Percentiles rank a stretch among this genome's conserved stretches.
phyloP scores from a whole-genome alignment of 2,113 vertebrate species.

The Percopsis transmontana region DNA sequence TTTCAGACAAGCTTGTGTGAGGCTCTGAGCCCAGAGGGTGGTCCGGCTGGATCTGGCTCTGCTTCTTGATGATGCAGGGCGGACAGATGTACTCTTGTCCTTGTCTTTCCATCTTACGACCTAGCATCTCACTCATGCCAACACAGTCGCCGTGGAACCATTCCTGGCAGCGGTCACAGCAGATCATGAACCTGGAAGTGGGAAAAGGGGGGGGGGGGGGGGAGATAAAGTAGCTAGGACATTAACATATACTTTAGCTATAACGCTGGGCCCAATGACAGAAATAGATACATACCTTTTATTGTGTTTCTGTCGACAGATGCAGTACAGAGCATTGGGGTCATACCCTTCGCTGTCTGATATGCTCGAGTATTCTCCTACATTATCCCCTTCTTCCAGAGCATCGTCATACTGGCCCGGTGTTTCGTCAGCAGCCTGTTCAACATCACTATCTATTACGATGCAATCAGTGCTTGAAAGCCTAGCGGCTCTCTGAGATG shows the following conservation, averaged over 20 bases:
- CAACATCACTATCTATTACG: slow-evolving; percentile 59
- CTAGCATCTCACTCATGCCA: slow-evolving; percentile 85
- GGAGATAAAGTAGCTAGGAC: slow-evolving; percentile 30
- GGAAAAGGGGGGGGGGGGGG: slow-evolving; percentile 1
- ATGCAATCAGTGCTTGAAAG: slow-evolving; percentile 65
- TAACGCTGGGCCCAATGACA: slow-evolving; percentile 7
- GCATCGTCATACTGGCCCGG: slow-evolving; percentile 61
- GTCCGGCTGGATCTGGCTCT: slow-evolving; percentile 59
- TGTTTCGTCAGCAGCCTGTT: slow-evolving; percentile 26
- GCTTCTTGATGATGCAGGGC: slow-evolving; percentile 82
- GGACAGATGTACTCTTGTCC: slow-evolving; percentile 89
- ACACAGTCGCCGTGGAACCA: slow-evolving; percentile 95
- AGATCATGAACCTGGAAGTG: slow-evolving; percentile 90
- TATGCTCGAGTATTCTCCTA: slow-evolving; percentile 57
- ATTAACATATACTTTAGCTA: background rate
- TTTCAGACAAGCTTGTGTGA: slow-evolving; percentile 46
- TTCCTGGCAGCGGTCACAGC: slow-evolving; percentile 90
- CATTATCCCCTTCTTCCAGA: slow-evolving; percentile 24
- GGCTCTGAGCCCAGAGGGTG: slow-evolving; percentile 50
- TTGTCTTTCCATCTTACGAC: slow-evolving; percentile 81
- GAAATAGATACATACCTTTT: slow-evolving; percentile 80
- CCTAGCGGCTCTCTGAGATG: slow-evolving; percentile 60
- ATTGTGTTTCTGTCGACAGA: slow-evolving; percentile 88
- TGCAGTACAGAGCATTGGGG: slow-evolving; percentile 83
- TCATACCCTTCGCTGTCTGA: slow-evolving; percentile 80